Base-by-base conservation (phyloP, 2,888 invertebrate genomes). In the Escarpia spicata region DNA sequence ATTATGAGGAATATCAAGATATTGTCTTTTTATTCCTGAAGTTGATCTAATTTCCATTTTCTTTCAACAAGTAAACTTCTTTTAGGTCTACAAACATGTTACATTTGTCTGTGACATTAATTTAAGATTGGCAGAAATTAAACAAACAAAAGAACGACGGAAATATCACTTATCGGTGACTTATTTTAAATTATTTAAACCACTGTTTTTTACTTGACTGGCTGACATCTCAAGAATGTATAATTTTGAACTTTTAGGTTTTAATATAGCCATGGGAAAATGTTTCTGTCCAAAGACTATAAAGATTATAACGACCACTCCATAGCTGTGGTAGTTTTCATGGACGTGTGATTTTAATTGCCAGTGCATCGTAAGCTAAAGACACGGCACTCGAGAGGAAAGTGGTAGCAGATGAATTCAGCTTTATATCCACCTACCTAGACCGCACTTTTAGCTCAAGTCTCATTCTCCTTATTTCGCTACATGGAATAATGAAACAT, bases 301-400 rank as follows among this genome's bases (percentile, higher is more conserved):
- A 19, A 15, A 75, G 75, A 75, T 75, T 75, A 75, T 6, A 75
- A 75, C n/a, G n/a, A 75, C 3, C 2, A 75, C 26, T 75, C n/a
- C n/a, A 6, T 75, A 26, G 75, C 75, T 75, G 75, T 75, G 75
- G n/a, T n/a, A 75, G n/a, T n/a, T 75, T 75, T 75, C 75, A 75
- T 19, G 75, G 15, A 75, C 75, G 6, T 19, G 75, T 75, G 75
- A 75, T 75, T 75, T 75, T 75, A 75, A 75, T 75, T 19, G 75
- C 75, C 75, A 75, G 75, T 75, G 75, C n/a, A 75, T 75, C 75
- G 75, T 75, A 75, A 75, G 75, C 75, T 75, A 75, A 75, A 75
- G 75, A 75, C 75, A 75, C 75, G 75, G 75, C 75, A 75, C 75
- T 26, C 75, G 75, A 75, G 75, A 75, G 75, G 75, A 75, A 75